Evolutionary conservation across 37 sponge, comb jelly and placozoan genomes (phyloP).

Genomic region (Beroe forskalii): DNA sequence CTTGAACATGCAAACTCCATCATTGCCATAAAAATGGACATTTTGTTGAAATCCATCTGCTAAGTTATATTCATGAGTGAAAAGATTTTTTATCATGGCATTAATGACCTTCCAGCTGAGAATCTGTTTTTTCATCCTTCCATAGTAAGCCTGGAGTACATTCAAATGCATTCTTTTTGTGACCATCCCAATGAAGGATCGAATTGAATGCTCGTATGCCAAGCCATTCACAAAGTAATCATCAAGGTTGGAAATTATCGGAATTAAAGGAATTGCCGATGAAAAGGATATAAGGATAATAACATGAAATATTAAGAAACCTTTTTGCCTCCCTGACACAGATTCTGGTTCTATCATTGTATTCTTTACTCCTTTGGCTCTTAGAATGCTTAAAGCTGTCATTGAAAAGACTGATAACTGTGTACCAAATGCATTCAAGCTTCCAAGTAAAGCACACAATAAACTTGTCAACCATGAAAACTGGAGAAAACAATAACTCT

Average conservation of each 20-base stretch:
- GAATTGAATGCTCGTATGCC: background rate
- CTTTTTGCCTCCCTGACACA: background rate
- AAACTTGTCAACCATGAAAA: background rate
- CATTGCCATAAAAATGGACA: background rate
- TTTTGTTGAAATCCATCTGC: background rate
- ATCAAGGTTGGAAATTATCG: background rate
- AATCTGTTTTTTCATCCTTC: background rate
- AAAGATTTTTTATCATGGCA: background rate
- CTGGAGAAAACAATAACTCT: background rate
- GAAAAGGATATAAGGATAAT: background rate
- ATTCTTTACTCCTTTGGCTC: background rate
- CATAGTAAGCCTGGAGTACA: background rate
- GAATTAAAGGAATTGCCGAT: background rate
- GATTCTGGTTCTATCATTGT: background rate
- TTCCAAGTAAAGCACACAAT: background rate
- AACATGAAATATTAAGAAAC: no score
- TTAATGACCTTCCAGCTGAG: background rate
- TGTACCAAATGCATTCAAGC: background rate
- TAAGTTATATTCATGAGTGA: background rate
- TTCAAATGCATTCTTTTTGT: background rate
- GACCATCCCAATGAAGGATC: background rate
- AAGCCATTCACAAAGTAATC: background rate
- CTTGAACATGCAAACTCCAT: background rate
- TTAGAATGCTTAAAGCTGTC: background rate
- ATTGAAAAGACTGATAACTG: background rate